phyloP scores from a whole-genome alignment of 2,888 invertebrate species.

The Philhelius pedissequus region DNA sequence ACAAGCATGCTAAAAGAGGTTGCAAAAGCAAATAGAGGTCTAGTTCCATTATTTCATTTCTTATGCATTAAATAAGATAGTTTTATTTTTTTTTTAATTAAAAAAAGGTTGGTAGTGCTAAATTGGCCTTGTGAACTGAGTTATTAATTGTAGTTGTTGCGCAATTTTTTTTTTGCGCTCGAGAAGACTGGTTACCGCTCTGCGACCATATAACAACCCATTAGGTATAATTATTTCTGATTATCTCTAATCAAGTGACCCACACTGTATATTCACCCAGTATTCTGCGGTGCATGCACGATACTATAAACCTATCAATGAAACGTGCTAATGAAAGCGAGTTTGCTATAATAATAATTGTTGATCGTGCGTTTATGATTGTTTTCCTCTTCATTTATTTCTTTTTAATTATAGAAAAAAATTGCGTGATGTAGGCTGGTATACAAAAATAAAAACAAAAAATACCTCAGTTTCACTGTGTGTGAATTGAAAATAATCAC shows the following conservation, averaged over 20 bases:
- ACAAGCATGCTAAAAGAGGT: no score
- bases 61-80: no score
- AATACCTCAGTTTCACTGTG: constrained; percentile 28
- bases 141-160: no score
- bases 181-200: no score
- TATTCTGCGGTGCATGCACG: background rate
- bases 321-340: constrained; percentile 44
- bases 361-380: constrained; percentile 10
- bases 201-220: no score
- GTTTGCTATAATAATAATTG: background rate
- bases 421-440: background rate
- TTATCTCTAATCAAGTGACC: background rate
- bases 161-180: no score
- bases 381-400: background rate
- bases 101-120: no score
- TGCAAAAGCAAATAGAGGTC: no score
- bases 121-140: no score
- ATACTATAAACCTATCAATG: constrained; percentile 4
- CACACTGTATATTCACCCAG: background rate
- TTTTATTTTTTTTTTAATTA: no score
- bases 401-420: background rate
- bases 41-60: no score
- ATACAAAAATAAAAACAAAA: constrained; percentile 3
- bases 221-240: no score
- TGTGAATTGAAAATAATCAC: constrained; percentile 24